These are phyloP conservation scores for Fratercula arctica DNA, from an alignment of 2,797 vertebrate species.

Conservation along the genomic window DNA sequence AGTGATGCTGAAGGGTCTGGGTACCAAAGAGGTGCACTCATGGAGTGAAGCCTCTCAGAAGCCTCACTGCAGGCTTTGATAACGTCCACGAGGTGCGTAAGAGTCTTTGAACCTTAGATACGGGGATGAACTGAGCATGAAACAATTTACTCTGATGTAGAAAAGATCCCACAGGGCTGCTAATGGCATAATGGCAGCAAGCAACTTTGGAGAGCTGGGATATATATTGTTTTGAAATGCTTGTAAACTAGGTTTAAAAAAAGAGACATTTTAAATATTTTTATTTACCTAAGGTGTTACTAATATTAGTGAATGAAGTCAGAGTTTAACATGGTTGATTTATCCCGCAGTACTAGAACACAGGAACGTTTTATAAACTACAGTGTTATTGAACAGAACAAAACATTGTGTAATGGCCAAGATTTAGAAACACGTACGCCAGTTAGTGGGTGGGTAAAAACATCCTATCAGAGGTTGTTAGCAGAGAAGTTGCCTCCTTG, in stretches of 20 bases:
- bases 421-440: neutral
- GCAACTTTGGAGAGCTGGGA: neutral
- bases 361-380: neutral
- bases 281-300: neutral
- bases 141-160: neutral
- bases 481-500: neutral
- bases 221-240: neutral
- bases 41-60: neutral
- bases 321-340: neutral
- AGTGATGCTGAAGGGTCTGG: neutral
- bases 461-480: rapidly evolving
- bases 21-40: neutral
- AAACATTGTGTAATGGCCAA: neutral
- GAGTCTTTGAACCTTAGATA: neutral
- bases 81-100: rapidly evolving
- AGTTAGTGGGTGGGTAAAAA: neutral
- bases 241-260: neutral
- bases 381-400: neutral
- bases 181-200: neutral
- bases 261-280: neutral
- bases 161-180: neutral
- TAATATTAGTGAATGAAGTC: neutral
- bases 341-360: neutral
- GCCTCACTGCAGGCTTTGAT: neutral
- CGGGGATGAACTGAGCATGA: neutral